These are phyloP conservation scores for Geotrypetes seraphini DNA, from an alignment of 2,797 vertebrate species.

Conservation along the genomic window DNA sequence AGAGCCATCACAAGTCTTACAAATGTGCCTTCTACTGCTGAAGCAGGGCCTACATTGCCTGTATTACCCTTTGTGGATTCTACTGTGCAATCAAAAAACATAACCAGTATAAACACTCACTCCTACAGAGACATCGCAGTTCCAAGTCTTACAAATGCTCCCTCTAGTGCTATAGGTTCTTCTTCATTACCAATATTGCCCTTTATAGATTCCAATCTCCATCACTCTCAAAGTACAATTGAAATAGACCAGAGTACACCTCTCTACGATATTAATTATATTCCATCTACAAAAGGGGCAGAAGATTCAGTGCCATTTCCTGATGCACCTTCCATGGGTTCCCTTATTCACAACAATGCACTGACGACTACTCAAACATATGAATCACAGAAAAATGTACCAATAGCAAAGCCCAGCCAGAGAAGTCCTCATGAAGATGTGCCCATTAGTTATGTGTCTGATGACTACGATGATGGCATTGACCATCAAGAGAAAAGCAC, in stretches of 20 bases:
- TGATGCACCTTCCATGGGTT: neutral
- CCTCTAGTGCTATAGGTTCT: accelerated
- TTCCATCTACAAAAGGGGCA: neutral
- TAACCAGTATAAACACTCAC: neutral
- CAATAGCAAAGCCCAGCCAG: neutral
- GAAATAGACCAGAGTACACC: neutral
- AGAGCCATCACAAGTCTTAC: neutral
- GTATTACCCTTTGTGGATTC: neutral
- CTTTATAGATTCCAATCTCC: no score
- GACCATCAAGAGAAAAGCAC: neutral
- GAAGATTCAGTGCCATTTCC: neutral
- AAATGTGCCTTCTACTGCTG: neutral
- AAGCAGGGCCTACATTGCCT: neutral
- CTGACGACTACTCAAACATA: neutral
- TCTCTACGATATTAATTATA: neutral
- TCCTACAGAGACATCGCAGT: neutral
- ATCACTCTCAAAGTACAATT: no score
- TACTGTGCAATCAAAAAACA: accelerated
- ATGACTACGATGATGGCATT: slow-evolving; percentile 20
- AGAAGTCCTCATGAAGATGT: neutral
- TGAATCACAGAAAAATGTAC: neutral
- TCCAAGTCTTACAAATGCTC: neutral
- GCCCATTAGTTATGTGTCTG: neutral
- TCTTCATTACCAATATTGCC: neutral
- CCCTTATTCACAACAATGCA: neutral